These are phyloP conservation scores for Rhagoletis zephyria DNA, from an alignment of 1,140 invertebrate genomes.

Conservation along the genomic window DNA sequence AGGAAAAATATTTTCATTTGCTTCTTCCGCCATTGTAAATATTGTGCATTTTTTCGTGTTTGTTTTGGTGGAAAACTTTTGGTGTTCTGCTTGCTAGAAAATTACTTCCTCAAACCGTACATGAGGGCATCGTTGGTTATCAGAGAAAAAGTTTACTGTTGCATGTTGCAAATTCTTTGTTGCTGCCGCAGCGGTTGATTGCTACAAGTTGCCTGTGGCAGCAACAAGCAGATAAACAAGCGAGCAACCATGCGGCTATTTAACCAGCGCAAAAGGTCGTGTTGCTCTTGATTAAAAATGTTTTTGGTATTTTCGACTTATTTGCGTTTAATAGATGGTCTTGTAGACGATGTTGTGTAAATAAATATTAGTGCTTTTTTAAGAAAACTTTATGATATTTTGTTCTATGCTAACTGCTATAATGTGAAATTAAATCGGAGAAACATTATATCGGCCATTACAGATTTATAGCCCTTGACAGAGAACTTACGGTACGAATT, in stretches of 20 bases:
- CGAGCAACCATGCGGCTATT: neutral
- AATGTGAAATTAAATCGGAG: no score
- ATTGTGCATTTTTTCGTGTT: neutral
- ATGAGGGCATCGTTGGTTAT: neutral
- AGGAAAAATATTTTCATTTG: neutral
- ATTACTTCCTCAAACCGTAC: neutral
- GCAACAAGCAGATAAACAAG: neutral
- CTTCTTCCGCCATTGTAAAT: neutral
- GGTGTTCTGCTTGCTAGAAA: neutral
- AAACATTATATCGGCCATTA: no score
- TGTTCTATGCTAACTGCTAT: no score
- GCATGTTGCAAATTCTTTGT: constrained; percentile 8
- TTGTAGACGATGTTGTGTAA: no score
- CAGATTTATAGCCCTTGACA: no score
- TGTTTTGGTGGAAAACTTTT: neutral
- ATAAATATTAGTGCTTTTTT: no score
- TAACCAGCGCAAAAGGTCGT: neutral
- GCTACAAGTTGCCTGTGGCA: constrained; percentile 38
- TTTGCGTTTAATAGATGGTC: no score
- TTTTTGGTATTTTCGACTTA: neutral
- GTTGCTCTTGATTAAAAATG: constrained; percentile 6
- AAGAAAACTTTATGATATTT: no score
- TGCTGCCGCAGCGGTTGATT: constrained; percentile 31
- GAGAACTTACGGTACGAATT: no score
- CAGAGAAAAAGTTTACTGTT: neutral